phyloP scores from a whole-genome alignment of 2,113 vertebrate genomes.

The Archilochus colubris region DNA sequence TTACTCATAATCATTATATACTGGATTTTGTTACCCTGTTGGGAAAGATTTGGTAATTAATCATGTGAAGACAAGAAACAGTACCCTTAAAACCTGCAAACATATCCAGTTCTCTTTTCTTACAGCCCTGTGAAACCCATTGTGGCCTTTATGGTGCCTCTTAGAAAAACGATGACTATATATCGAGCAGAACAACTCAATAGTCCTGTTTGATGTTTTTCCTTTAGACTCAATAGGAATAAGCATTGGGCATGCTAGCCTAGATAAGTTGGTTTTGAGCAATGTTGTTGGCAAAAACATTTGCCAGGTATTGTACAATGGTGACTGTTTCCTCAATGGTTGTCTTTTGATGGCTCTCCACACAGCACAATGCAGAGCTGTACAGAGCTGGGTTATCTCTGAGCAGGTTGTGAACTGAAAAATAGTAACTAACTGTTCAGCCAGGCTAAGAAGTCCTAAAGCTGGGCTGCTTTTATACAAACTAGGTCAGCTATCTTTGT shows the following conservation, averaged over 20 bases:
- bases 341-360: background rate
- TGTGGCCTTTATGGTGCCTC: background rate
- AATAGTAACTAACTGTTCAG: background rate
- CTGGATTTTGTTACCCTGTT: background rate
- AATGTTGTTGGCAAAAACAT: background rate
- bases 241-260: background rate
- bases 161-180: background rate
- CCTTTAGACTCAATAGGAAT: background rate
- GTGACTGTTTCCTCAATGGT: background rate
- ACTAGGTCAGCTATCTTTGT: slow-evolving; percentile 1
- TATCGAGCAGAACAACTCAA: background rate
- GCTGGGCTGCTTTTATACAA: slow-evolving; percentile 6
- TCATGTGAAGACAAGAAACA: background rate
- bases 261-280: background rate
- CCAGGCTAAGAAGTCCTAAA: background rate
- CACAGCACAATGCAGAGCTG: background rate
- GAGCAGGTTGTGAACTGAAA: background rate
- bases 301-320: background rate
- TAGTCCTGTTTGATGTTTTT: background rate
- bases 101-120: background rate
- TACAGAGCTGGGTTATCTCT: background rate
- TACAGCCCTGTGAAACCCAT: background rate
- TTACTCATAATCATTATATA: background rate
- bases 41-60: background rate
- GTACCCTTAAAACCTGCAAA: background rate